Percentiles rank a stretch among this genome's conserved stretches.
phyloP scores from a whole-genome alignment of 2,888 invertebrate genomes.

The Agrotis puta region DNA sequence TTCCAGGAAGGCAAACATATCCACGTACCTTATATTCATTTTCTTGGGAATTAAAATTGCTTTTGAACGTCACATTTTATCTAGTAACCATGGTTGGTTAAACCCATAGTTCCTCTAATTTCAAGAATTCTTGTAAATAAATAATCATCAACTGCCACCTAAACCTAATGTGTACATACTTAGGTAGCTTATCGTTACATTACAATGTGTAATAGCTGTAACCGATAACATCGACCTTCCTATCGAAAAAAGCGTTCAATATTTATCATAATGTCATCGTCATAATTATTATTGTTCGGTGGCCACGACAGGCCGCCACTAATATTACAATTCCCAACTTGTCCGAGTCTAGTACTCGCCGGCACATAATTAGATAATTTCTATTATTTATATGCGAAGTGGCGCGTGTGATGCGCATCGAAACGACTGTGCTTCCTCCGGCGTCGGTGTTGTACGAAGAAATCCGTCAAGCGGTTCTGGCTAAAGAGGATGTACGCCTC shows the following conservation, averaged over 20 bases:
- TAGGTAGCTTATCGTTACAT: slow-evolving; percentile 85
- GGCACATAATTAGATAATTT: slow-evolving; percentile 90
- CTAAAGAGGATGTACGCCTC: slow-evolving; percentile 87
- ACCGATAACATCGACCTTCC: slow-evolving; percentile 87
- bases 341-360: slow-evolving; percentile 80
- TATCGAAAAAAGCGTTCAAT: slow-evolving; percentile 84
- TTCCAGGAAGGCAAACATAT: slow-evolving; percentile 1
- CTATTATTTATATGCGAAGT: slow-evolving; percentile 90
- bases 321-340: slow-evolving; percentile 84
- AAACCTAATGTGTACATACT: slow-evolving; percentile 76
- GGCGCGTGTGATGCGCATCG: slow-evolving; percentile 80
- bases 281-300: slow-evolving; percentile 79
- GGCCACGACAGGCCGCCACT: slow-evolving; percentile 53
- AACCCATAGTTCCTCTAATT: slow-evolving; percentile 31
- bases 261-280: slow-evolving; percentile 83
- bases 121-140: slow-evolving; percentile 57
- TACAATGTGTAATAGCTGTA: slow-evolving; percentile 87
- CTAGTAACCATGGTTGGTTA: slow-evolving; percentile 9
- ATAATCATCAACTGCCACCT: slow-evolving; percentile 61
- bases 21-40: neutral
- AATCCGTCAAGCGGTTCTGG: slow-evolving; percentile 80
- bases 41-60: neutral
- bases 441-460: slow-evolving; percentile 78
- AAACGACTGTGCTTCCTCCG: slow-evolving; percentile 85
- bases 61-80: slow-evolving; percentile 1